phyloP scores from a whole-genome alignment of 2,113 vertebrate genomes.

The Nymphicus hollandicus region DNA sequence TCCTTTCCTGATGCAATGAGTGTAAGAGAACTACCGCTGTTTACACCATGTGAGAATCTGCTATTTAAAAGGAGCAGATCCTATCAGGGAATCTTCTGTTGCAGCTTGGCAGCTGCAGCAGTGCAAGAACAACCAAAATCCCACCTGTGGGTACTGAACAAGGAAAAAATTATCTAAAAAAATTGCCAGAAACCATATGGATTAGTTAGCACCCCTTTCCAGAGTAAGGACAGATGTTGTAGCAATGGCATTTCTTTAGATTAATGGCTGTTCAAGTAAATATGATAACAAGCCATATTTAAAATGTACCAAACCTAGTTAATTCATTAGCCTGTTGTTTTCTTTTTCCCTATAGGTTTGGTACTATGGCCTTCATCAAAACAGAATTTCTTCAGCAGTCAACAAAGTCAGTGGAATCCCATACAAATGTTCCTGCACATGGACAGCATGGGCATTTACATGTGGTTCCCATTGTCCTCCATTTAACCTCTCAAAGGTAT shows the following conservation, averaged over 20 bases:
- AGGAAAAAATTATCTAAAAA: not conserved
- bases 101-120: not conserved
- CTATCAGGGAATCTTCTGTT: not conserved
- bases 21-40: not conserved
- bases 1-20: not conserved
- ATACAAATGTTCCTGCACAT: not conserved
- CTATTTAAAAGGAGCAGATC: not conserved
- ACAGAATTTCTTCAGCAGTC: not conserved
- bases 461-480: conserved; percentile 77
- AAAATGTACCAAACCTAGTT: conserved; percentile 19
- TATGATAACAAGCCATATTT: not conserved
- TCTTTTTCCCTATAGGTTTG: not conserved
- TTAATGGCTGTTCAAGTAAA: conserved; percentile 3
- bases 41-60: not conserved
- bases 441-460: conserved; percentile 26
- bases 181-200: not conserved
- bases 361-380: not conserved
- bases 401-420: not conserved
- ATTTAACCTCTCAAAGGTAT: conserved; percentile 39
- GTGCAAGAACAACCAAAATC: not conserved
- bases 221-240: accelerated
- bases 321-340: conserved; percentile 23
- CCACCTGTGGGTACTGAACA: not conserved
- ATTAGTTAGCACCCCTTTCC: not conserved
- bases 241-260: not conserved